phyloP scores from a whole-genome alignment of 2,113 vertebrate genomes.

The Parus major region DNA sequence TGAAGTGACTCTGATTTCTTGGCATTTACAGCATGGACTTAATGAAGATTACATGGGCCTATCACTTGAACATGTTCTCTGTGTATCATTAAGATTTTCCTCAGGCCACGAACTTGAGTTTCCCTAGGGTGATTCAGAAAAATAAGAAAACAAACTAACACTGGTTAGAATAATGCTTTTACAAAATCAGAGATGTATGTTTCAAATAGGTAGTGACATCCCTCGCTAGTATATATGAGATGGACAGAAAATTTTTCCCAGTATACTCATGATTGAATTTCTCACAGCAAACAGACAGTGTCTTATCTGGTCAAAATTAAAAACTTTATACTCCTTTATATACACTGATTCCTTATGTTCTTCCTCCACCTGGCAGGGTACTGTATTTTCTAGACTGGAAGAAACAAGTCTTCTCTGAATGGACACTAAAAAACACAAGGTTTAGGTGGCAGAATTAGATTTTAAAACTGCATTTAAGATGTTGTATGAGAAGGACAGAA shows the following conservation, averaged over 20 bases:
- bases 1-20: slow-evolving; percentile 18
- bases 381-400: background rate
- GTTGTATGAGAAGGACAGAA: background rate
- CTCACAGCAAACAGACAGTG: background rate
- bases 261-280: background rate
- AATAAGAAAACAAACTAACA: background rate
- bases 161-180: background rate
- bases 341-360: background rate
- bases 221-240: background rate
- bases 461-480: background rate
- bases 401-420: background rate
- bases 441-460: background rate
- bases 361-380: background rate
- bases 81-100: background rate
- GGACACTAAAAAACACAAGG: background rate
- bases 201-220: background rate
- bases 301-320: background rate
- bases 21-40: background rate
- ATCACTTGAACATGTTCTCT: background rate
- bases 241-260: background rate
- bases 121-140: background rate
- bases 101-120: background rate
- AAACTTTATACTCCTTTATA: background rate
- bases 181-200: background rate
- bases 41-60: background rate